These are phyloP conservation scores for Eleginops maclovinus DNA, from an alignment of 2,113 vertebrate species.

Conservation along the genomic window DNA sequence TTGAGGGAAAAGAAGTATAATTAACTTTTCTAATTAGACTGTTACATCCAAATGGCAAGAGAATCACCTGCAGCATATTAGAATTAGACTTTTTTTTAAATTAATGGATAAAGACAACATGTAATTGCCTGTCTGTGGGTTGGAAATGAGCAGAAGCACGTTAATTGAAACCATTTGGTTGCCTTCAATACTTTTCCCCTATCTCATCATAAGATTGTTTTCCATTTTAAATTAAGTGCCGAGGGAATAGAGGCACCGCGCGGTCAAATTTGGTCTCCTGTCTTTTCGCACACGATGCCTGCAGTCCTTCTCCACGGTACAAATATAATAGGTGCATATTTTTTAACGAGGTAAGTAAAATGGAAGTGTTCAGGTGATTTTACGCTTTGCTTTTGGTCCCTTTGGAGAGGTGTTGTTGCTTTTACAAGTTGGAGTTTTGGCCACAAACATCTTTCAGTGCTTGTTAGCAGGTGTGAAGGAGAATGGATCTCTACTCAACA, in stretches of 20 bases:
- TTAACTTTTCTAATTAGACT: constrained; percentile 70
- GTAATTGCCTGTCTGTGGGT: constrained; percentile 46
- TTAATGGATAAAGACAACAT: constrained; percentile 51
- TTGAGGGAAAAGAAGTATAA: constrained; percentile 50
- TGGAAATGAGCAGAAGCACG: constrained; percentile 17
- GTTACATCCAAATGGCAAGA: constrained; percentile 44
- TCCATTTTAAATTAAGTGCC: constrained; percentile 14
- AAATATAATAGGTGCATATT: constrained; percentile 10
- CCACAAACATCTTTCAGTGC: not conserved
- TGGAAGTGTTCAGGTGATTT: constrained; percentile 9
- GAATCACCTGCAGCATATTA: constrained; percentile 60
- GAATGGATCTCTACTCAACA: not conserved
- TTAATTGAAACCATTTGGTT: constrained; percentile 45
- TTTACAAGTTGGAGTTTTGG: constrained; percentile 7
- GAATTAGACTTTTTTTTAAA: constrained; percentile 44
- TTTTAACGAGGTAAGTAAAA: constrained; percentile 47
- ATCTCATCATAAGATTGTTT: constrained; percentile 22
- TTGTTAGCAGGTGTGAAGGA: constrained; percentile 7
- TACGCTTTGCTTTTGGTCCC: constrained; percentile 6
- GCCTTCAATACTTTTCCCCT: not conserved
- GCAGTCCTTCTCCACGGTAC: not conserved
- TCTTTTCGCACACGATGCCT: constrained; percentile 31
- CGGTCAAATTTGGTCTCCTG: constrained; percentile 25
- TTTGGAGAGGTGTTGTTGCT: not conserved
- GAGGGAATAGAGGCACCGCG: constrained; percentile 14